Conservation (phyloP, 2,888 invertebrate species). For the Eremobia ochroleuca region DNA sequence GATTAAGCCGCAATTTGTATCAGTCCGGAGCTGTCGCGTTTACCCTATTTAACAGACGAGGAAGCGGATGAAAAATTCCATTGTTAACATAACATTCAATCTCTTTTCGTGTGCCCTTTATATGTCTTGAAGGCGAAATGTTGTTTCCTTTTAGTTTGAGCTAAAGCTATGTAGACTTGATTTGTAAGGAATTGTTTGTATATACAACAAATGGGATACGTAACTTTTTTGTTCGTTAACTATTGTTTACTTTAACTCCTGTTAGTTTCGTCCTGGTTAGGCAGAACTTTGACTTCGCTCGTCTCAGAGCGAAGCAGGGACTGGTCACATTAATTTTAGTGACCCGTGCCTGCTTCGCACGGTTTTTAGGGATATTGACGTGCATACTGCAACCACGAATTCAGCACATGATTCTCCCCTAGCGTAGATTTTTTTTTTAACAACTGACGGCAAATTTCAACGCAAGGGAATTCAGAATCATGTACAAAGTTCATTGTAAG, state of each 20-base stretch:
- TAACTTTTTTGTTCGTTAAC: background rate
- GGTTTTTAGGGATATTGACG: too few relatives aligned
- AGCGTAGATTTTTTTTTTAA: too few relatives aligned
- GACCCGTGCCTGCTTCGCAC: background rate
- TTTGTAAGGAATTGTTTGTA: background rate
- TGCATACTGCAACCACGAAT: background rate
- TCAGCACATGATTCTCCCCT: background rate
- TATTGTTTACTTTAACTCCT: background rate
- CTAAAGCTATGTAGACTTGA: background rate
- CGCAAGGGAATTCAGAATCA: too few relatives aligned
- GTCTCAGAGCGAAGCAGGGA: background rate
- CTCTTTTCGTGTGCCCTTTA: slow-evolving; percentile 54
- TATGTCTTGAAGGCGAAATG: slow-evolving; percentile 32
- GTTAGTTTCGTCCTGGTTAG: background rate
- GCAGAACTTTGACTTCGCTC: background rate
- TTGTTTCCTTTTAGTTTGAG: slow-evolving; percentile 17
- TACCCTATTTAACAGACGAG: slow-evolving; percentile 79
- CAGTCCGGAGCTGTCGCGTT: slow-evolving; percentile 81
- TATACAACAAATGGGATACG: background rate
- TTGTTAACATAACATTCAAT: slow-evolving; percentile 76
- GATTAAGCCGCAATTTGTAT: slow-evolving; percentile 86
- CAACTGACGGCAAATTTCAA: too few relatives aligned
- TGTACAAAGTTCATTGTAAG: too few relatives aligned
- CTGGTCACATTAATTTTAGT: background rate
- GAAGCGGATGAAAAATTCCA: slow-evolving; percentile 73